Evolutionary conservation across 1,140 invertebrate genomes (phyloP), one percentile per base, ranked within the genome.

Genomic region (Aphelenchoides fujianensis): DNA sequence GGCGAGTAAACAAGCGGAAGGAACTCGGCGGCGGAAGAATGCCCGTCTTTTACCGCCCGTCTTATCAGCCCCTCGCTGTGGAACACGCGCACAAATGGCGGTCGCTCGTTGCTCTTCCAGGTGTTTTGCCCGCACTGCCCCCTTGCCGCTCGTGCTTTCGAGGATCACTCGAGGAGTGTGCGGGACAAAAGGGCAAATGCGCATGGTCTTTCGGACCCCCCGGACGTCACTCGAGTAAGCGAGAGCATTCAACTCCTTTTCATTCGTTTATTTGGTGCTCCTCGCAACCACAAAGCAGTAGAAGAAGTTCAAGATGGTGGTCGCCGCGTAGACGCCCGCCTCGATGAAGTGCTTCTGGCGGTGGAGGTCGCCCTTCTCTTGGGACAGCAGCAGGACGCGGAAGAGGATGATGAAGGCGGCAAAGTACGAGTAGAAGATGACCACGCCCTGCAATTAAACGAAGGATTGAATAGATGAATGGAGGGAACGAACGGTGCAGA

Each of bases 401-500:
- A 59, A 59, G 5, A 59, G 55, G 19, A 59, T 16, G 5, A 59
- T 19, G 19, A 59, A 59, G 5, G 23, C 23, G 7, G 55, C 55
- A 32, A 7, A 59, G 55, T 59, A 59, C 5, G 7, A 7, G 55
- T 59, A 59, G 19, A 59, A 7, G 34, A 59, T 59, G 5, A 59
- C 19, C 5, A 59, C 12, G 7, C 55, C 55, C 55, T 59, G 34
- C 28, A 59, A 59, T 7, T 32, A 59, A 59, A 19, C 34, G 12
- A 48, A 12, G 12, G 55, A 30, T 59, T 59, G 34, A 5, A 7
- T 59, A 23, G 34, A 59, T 5, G 5, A 5, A 7, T 59, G 28
- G 5, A 48, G 23, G 23, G 12, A 12, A 48, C 19, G 28, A 30
- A 59, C 55, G 12, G 55, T 59, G 7, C 55, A 5, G 23, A 59